Conservation (phyloP, 2,797 vertebrate genomes). For the Hydrophis major region DNA sequence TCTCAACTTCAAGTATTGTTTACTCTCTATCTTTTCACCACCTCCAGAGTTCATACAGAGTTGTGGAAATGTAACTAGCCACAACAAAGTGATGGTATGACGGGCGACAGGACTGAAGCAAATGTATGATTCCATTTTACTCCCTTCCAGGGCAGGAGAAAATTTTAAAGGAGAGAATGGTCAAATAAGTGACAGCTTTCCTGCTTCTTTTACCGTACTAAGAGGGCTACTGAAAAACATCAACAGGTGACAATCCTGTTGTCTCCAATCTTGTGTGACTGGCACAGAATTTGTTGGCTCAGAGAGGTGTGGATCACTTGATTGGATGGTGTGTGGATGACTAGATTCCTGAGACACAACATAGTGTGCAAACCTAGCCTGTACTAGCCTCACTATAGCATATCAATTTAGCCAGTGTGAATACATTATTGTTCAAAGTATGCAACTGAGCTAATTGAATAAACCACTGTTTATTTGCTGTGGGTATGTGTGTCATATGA, state of each 20-base stretch:
- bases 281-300: not conserved
- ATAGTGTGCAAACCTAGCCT: not conserved
- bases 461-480: not conserved
- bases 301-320: not conserved
- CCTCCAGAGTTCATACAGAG: not conserved
- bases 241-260: not conserved
- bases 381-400: not conserved
- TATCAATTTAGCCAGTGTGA: not conserved
- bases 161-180: not conserved
- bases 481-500: not conserved
- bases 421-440: not conserved
- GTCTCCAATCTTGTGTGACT: not conserved
- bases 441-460: not conserved
- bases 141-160: not conserved
- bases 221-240: not conserved
- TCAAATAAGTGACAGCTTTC: not conserved
- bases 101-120: not conserved
- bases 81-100: not conserved
- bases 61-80: not conserved
- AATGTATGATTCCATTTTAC: not conserved
- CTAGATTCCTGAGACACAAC: not conserved
- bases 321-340: not conserved
- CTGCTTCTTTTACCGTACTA: not conserved
- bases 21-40: not conserved
- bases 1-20: not conserved